A percentile compares a stretch with the other conserved stretches of the same genome.
phyloP scores from a whole-genome alignment of 1,140 invertebrate species.

The Trichoplusia ni region DNA sequence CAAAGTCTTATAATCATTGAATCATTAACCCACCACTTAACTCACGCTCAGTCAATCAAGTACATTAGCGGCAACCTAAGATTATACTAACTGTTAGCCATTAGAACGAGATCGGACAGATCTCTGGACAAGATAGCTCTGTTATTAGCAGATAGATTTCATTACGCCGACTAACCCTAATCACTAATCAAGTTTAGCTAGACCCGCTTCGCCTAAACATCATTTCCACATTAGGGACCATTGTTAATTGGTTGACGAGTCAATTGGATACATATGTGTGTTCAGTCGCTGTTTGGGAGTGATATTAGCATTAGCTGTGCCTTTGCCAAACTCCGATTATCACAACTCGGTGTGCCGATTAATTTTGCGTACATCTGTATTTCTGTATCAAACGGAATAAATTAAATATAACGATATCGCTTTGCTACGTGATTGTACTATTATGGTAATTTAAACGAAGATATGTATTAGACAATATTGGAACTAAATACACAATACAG shows the following conservation, averaged over 20 bases:
- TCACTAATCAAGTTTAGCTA: neutral
- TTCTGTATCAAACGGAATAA: neutral
- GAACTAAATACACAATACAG: too few relatives aligned
- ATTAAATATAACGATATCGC: too few relatives aligned
- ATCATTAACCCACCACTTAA: too few relatives aligned
- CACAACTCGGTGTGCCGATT: neutral
- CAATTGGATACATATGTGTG: neutral
- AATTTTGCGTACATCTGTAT: conserved; percentile 6
- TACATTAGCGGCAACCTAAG: neutral
- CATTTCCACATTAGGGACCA: neutral
- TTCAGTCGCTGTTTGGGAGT: conserved; percentile 4
- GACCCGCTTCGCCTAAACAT: neutral
- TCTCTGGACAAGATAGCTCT: neutral
- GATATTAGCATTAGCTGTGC: conserved; percentile 9
- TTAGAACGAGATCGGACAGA: neutral
- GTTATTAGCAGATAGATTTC: neutral
- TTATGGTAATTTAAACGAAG: too few relatives aligned
- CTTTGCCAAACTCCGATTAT: conserved; percentile 13
- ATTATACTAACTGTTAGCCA: too few relatives aligned
- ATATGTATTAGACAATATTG: too few relatives aligned
- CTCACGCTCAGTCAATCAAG: neutral
- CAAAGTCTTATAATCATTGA: too few relatives aligned
- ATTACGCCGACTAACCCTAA: neutral
- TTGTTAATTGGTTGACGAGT: neutral
- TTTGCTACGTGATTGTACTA: too few relatives aligned